Evolutionary conservation across 2,888 invertebrate genomes (phyloP), one percentile per base, ranked within the genome.

Genomic region (Machimus atricapillus): DNA sequence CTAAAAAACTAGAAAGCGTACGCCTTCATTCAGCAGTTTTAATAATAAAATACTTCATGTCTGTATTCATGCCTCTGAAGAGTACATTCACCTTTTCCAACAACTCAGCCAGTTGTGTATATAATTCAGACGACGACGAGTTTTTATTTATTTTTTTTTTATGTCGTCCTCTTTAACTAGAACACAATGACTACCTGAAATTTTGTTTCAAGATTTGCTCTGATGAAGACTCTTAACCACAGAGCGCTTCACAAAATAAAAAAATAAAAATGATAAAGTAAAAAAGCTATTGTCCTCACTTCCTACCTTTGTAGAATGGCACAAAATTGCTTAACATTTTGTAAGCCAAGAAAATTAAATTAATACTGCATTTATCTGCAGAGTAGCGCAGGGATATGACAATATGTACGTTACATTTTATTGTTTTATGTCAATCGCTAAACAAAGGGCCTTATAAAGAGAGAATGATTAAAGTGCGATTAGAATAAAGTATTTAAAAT

Each of bases 71-170:
- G 23, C 37, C 82, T 66, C 82, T 58, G 58, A 58, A 58, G 34
- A 37, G 82, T 2, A 66, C 82, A 82, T 82, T 82, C 82, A 82
- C 82, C 82, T 81, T 37, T 82, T 7, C 34, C 19, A 82, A 82
- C 82, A 58, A 66, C 82, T 82, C 82, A 66, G 82, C 37, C 40
- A 34, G 43, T 78, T 78, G 58, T 66, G 37, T 82, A 82, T 37
- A 82, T 82, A 82, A 82, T 82, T 82, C 58, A 82, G 82, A 82
- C 23, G 82, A 82, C 14, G 82, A 58, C 82, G 82, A 66, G 8
- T 58, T 66, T 66, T 82, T 66, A 82, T 82, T 66, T 46, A 14
- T 52, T 58, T 52, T 52, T 58, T 52, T 56, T 82, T 82, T 66
- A 52, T 82, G 23, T 82, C 82, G 82, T 82, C 66, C 82, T 34